Conservation (phyloP, 2,797 vertebrate species). For the Lepus oiostolus region DNA sequence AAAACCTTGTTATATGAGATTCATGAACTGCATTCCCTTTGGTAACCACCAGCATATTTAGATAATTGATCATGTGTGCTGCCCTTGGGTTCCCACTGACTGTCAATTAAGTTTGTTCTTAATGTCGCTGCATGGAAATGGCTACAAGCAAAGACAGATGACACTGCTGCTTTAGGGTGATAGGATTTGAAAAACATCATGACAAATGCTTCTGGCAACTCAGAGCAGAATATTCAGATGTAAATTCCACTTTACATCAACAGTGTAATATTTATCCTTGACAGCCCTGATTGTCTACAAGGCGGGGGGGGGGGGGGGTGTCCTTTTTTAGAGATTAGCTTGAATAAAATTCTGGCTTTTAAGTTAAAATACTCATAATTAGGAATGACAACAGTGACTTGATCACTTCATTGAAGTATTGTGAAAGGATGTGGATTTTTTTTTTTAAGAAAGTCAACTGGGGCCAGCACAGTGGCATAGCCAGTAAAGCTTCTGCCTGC, state of each 20-base stretch:
- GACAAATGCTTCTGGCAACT: slow-evolving; percentile 72
- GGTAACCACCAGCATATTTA: slow-evolving; percentile 56
- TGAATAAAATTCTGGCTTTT: slow-evolving; percentile 42
- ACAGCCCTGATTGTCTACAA: slow-evolving; percentile 42
- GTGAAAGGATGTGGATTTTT: neutral
- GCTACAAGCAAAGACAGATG: slow-evolving; percentile 74
- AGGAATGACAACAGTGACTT: neutral
- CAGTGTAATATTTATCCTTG: slow-evolving; percentile 63
- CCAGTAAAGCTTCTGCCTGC: too few relatives aligned
- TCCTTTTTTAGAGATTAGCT: slow-evolving; percentile 52
- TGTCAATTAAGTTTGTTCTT: slow-evolving; percentile 80
- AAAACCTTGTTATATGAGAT: slow-evolving; percentile 71
- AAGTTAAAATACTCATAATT: slow-evolving; percentile 60
- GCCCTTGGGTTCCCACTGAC: slow-evolving; percentile 65
- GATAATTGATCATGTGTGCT: slow-evolving; percentile 73
- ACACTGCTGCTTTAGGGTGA: slow-evolving; percentile 63
- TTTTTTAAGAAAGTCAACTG: neutral
- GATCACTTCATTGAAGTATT: slow-evolving; percentile 39
- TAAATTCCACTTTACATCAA: slow-evolving; percentile 74
- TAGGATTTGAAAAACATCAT: slow-evolving; percentile 73
- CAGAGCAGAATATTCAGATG: slow-evolving; percentile 60
- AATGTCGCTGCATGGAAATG: slow-evolving; percentile 68
- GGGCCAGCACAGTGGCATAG: too few relatives aligned
- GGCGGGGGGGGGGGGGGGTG: neutral
- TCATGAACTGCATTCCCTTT: slow-evolving; percentile 68